Evolutionary conservation across 2,888 invertebrate genomes (phyloP).

Genomic region (Oscheius sp.): DNA sequence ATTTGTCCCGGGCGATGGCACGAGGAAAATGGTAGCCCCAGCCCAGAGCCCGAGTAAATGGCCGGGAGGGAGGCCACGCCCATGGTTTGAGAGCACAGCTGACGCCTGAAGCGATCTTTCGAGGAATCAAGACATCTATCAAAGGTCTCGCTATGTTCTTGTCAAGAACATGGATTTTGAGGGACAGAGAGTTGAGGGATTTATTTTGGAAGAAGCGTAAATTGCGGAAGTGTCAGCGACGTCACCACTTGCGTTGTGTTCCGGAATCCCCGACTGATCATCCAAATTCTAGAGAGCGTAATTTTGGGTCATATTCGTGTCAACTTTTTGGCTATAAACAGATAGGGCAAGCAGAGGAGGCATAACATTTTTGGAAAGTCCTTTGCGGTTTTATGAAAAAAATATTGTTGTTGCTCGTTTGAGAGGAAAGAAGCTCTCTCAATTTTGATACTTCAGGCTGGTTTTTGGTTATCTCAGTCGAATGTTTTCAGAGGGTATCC

Average conservation of each 20-base stretch:
- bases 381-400: no score
- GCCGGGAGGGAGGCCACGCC: constrained; percentile 14
- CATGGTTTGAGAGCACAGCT: constrained; percentile 21
- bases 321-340: not conserved
- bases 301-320: not conserved
- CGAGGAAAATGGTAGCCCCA: constrained; percentile 11
- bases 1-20: not conserved
- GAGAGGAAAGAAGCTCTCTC: no score
- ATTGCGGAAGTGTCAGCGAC: not conserved
- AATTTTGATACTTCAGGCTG: not conserved
- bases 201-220: not conserved
- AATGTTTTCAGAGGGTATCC: not conserved
- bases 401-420: no score
- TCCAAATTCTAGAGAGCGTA: no score
- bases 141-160: not conserved
- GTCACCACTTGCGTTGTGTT: constrained; percentile 4
- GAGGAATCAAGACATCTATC: constrained; percentile 19
- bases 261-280: constrained; percentile 7
- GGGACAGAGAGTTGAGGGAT: not conserved
- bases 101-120: constrained; percentile 22
- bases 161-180: not conserved
- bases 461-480: not conserved
- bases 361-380: no score
- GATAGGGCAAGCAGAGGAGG: not conserved
- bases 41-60: constrained; percentile 1